Conservation (phyloP, 1,140 invertebrate genomes). For the Orchestia grillus region DNA sequence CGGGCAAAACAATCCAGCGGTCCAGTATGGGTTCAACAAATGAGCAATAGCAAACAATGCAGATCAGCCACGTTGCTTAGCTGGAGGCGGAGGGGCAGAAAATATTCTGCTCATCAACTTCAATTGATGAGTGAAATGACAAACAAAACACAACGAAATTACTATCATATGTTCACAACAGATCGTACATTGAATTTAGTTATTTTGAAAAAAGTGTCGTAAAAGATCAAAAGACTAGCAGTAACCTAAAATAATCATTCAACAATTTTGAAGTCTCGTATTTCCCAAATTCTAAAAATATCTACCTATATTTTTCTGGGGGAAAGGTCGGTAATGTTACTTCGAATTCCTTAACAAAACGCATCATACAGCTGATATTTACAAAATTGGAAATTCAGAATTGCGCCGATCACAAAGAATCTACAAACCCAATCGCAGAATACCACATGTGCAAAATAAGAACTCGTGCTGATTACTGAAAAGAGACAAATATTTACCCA, state of each 20-base stretch:
- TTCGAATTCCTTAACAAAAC: background rate
- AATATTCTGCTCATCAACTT: background rate
- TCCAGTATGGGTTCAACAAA: background rate
- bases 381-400: background rate
- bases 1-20: too few species aligned
- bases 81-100: background rate
- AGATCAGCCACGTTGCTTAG: background rate
- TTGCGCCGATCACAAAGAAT: background rate
- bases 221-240: background rate
- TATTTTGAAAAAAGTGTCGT: too few species aligned
- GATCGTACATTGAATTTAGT: background rate
- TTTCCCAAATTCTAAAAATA: background rate
- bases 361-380: background rate
- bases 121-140: background rate
- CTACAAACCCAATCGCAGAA: background rate
- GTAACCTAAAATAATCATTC: background rate
- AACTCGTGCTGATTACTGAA: background rate
- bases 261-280: background rate
- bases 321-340: background rate
- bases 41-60: background rate
- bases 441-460: background rate
- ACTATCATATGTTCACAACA: background rate
- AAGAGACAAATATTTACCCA: background rate
- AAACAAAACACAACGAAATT: background rate
- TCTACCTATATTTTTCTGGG: background rate